Evolutionary conservation across 2,113 vertebrate species (phyloP), one percentile per base, ranked within the genome.

Genomic region (Xiphophorus hellerii): DNA sequence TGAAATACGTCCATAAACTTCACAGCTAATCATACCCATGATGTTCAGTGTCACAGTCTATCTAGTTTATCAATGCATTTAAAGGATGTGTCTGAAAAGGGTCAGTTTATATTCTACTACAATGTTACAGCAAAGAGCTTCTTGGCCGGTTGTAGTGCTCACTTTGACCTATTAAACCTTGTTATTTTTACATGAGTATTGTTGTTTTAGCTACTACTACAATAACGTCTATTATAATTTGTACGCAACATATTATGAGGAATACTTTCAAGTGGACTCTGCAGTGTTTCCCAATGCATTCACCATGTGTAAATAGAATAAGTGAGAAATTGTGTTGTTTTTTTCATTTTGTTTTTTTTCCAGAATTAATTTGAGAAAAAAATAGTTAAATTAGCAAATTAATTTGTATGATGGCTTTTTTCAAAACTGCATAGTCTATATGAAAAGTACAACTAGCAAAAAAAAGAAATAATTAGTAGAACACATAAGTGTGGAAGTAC

Each of bases 1-100:
- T 48, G 68, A 66, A n/a, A 74, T 17, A 77, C 37, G 11, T 66
- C 54, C 42, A 75, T 62, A 74, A 73, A 66, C 58, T 37, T 69
- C 14, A 27, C 2, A 60, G 62, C 28, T 25, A 64, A 61, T 28
- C 51, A 60, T 30, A 51, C 20, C n/a, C 30, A 30, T 48, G 79
- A 31, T 51, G 39, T 54, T 58, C 69, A 70, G 14, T 63, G 42
- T 39, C 42, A 15, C 1, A 0, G 20, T 76, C 25, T 63, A 73
- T 78, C 0, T 62, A 31, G 25, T 37, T 27, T 3, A 63, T 62
- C 17, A n/a, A 11, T 13, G 3, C 22, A 66, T 64, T 35, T 69
- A 63, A 44, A 75, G 77, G 42, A 28, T 62, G n/a, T 29, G 58
- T 74, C n/a, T 74, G 9, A 28, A 74, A 6, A 82, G 51, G 60